Conservation (phyloP, 2,888 invertebrate species). For the Gymnosoma rotundatum region DNA sequence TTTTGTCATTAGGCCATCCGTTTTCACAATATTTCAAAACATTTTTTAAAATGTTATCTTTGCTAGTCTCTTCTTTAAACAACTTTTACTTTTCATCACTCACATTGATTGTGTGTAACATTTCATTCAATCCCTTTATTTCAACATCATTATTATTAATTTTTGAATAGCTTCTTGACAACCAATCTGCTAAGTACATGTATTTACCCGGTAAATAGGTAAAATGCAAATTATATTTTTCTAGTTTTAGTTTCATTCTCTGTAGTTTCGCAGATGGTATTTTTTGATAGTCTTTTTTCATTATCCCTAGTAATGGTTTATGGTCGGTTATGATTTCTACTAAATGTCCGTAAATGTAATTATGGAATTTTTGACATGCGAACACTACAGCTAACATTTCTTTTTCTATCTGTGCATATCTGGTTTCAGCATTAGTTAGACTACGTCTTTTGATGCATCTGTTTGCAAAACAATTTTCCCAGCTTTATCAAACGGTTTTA, state of each 20-base stretch:
- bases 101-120: too few relatives aligned
- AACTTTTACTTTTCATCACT: too few relatives aligned
- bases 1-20: slow-evolving; percentile 44
- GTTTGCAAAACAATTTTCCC: slow-evolving; percentile 53
- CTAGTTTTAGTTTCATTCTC: slow-evolving; percentile 68
- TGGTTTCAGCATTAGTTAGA: slow-evolving; percentile 68
- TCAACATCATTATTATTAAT: too few relatives aligned
- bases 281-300: slow-evolving; percentile 59
- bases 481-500: slow-evolving; percentile 35
- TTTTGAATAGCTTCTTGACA: slow-evolving; percentile 1
- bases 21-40: slow-evolving; percentile 17
- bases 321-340: slow-evolving; percentile 59
- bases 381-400: slow-evolving; percentile 71
- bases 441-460: slow-evolving; percentile 68
- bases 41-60: neutral
- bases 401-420: slow-evolving; percentile 73
- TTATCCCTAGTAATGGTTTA: slow-evolving; percentile 55
- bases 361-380: slow-evolving; percentile 70
- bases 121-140: too few relatives aligned
- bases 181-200: slow-evolving; percentile 66
- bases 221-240: slow-evolving; percentile 70
- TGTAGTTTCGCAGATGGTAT: slow-evolving; percentile 69
- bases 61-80: too few relatives aligned
- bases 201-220: slow-evolving; percentile 72
- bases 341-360: slow-evolving; percentile 70